Percentiles rank a stretch among this genome's conserved stretches.
Conservation (phyloP, 2,888 invertebrate genomes). For the Papilio protenor region DNA sequence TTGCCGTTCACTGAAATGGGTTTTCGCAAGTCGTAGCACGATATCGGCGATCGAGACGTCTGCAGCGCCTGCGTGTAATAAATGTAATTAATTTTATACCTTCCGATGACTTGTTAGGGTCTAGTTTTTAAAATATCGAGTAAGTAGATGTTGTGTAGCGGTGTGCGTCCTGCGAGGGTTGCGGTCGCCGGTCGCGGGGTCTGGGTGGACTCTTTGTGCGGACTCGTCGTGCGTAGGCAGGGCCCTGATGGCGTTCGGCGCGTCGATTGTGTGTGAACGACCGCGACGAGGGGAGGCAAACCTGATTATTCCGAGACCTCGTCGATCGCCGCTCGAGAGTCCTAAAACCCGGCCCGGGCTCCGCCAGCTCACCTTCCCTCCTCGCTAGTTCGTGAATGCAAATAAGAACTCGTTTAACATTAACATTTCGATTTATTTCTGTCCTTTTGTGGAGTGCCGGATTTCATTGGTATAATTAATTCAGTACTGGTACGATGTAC, state of each 20-base stretch:
- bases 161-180: conserved; percentile 59
- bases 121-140: conserved; percentile 47
- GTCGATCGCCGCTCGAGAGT: conserved; percentile 75
- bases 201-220: conserved; percentile 74
- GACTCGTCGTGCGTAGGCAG: conserved; percentile 77
- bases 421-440: conserved; percentile 62
- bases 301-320: conserved; percentile 78
- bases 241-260: conserved; percentile 63
- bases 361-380: conserved; percentile 55
- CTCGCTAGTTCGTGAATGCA: conserved; percentile 68
- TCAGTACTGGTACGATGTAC: conserved; percentile 50
- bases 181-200: conserved; percentile 71
- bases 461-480: conserved; percentile 51
- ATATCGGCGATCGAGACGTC: conserved; percentile 60
- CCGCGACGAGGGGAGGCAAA: conserved; percentile 77
- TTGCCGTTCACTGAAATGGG: conserved; percentile 58
- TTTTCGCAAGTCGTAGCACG: conserved; percentile 56
- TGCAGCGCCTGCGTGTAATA: conserved; percentile 60
- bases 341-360: conserved; percentile 69
- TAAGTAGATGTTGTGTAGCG: conserved; percentile 58
- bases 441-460: conserved; percentile 49
- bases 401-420: conserved; percentile 63
- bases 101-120: conserved; percentile 51
- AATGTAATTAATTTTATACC: conserved; percentile 45
- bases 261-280: conserved; percentile 81